Evolutionary conservation across 2,797 vertebrate genomes (phyloP), one percentile per base, ranked within the genome.

Genomic region (Potorous gilbertii): DNA sequence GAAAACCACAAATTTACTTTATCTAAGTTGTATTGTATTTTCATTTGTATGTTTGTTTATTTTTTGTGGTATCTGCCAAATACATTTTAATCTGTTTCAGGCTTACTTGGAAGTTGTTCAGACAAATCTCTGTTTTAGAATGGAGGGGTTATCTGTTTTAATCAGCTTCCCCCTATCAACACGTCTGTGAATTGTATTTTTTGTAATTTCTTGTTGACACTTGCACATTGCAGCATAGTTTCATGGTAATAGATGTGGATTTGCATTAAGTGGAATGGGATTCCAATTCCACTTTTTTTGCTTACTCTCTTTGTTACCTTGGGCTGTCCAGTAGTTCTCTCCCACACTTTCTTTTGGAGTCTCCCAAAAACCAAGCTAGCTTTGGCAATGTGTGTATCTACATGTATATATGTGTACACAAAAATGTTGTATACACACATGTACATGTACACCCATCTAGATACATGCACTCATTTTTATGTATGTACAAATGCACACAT

Each of bases 1-100:
- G 31, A 94, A 93, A 91, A 90, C 87, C 81, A 90, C 5, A n/a
- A 92, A 66, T 92, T 92, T 9, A 34, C 91, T 95, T 6, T 0
- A n/a, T 55, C 34, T 9, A 56, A 27, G 5, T 92, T 56, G 52
- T 55, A 81, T 6, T 4, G 54, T 95, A 55, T 55, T 57, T 28
- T 3, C 74, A n/a, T 21, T 6, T 95, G 0, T 29, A 55, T 56
- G 66, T 92, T 46, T 13, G 81, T 93, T 94, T 90, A 55, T 54
- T 59, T 90, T 56, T n/a, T 62, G 10, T 29, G 24, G 31, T 10
- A 31, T 59, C 29, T 59, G 57, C 57, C 2, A 59, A 6, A 12
- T 59, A 59, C 59, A 66, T 66, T 66, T 66, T 66, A n/a, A 66
- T 66, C 34, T 34, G 59, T 31, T 34, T 34, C 34, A n/a, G 14